phyloP scores from a whole-genome alignment of 1,140 invertebrate genomes.

The Ganaspis sp. region DNA sequence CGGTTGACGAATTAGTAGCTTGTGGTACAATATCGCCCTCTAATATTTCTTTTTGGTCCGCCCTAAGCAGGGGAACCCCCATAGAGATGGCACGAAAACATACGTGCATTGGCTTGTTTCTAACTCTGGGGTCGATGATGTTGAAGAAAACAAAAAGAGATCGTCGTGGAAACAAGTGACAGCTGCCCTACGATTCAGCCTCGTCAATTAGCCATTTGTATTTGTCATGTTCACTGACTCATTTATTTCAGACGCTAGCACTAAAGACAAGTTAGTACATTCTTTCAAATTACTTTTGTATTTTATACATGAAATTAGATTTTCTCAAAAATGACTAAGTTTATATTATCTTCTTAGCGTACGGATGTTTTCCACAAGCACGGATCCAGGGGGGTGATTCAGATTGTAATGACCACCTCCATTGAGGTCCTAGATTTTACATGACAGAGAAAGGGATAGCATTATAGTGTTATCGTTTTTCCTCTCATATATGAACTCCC shows the following conservation, averaged over 20 bases:
- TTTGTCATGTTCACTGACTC: slow-evolving; percentile 42
- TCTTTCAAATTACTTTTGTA: too few species aligned
- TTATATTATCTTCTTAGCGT: too few species aligned
- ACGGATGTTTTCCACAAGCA: too few species aligned
- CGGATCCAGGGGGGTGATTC: too few species aligned
- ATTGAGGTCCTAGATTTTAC: too few species aligned
- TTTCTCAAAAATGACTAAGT: too few species aligned
- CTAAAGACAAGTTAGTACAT: neutral
- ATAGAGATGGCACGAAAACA: slow-evolving; percentile 68
- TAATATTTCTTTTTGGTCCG: slow-evolving; percentile 59
- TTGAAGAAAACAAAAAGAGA: slow-evolving; percentile 65
- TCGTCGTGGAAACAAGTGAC: slow-evolving; percentile 68
- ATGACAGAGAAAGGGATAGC: too few species aligned
- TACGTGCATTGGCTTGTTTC: slow-evolving; percentile 45
- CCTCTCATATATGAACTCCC: too few species aligned
- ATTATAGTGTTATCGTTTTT: too few species aligned
- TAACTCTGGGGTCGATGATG: slow-evolving; percentile 26
- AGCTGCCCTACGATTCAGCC: slow-evolving; percentile 56
- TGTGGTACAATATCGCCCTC: slow-evolving; percentile 67
- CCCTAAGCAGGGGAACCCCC: slow-evolving; percentile 61
- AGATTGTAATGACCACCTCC: too few species aligned
- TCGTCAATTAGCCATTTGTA: slow-evolving; percentile 67
- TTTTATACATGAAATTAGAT: too few species aligned
- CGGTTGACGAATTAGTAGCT: slow-evolving; percentile 64
- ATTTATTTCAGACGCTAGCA: neutral